phyloP scores from a whole-genome alignment of 2,113 vertebrate species.

The Pagrus major region DNA sequence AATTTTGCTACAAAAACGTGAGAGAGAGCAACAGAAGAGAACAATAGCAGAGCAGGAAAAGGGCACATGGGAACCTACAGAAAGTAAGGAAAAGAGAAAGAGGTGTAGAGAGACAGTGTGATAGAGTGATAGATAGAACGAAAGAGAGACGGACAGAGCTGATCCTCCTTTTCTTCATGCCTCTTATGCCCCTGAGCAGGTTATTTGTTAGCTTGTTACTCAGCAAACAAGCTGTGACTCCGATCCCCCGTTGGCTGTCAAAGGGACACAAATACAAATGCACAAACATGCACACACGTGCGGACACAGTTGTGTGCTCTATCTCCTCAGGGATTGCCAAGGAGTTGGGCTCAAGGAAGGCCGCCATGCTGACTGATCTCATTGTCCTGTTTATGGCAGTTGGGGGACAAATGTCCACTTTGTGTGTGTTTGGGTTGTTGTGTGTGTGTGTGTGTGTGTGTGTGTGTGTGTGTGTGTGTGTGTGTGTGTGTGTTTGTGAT shows the following conservation, averaged over 20 bases:
- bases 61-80: neutral
- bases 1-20: neutral
- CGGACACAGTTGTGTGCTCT: conserved; percentile 11
- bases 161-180: conserved; percentile 31
- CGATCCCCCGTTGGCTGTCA: conserved; percentile 56
- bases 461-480: conserved; percentile 3
- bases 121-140: conserved; percentile 6
- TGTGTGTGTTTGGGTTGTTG: conserved; percentile 9
- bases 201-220: conserved; percentile 77
- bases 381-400: conserved; percentile 34
- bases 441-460: neutral
- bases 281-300: conserved; percentile 18
- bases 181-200: conserved; percentile 65
- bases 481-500: conserved; percentile 16
- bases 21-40: neutral
- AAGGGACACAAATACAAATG: conserved; percentile 30
- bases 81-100: neutral
- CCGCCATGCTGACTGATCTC: conserved; percentile 50
- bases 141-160: conserved; percentile 12
- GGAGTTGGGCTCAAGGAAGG: conserved; percentile 42
- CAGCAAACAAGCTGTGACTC: conserved; percentile 69
- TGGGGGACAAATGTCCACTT: conserved; percentile 37
- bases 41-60: neutral
- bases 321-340: conserved; percentile 17
- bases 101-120: neutral